Evolutionary conservation across 2,797 vertebrate species (phyloP).

Genomic region (Thripadectes ignobilis): DNA sequence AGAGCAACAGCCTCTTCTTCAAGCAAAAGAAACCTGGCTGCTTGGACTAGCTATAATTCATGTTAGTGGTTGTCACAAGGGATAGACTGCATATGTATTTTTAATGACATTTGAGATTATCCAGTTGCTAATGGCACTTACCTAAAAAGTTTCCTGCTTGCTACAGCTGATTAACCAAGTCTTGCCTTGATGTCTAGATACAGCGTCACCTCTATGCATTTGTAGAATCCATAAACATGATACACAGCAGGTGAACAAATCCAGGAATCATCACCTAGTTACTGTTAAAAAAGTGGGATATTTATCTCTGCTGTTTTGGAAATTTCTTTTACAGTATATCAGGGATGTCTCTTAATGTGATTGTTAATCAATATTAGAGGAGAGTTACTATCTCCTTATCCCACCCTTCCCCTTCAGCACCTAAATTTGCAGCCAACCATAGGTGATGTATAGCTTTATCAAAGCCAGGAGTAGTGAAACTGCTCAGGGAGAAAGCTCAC

Average conservation of each 20-base stretch:
- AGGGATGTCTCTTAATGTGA: background rate
- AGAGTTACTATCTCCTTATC: background rate
- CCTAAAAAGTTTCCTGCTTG: background rate
- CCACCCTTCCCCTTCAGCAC: background rate
- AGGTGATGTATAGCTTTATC: background rate
- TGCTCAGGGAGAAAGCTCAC: background rate
- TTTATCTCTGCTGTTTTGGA: background rate
- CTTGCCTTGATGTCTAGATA: background rate
- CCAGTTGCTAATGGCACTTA: background rate
- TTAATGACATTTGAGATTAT: background rate
- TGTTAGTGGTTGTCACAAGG: background rate
- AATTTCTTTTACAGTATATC: background rate
- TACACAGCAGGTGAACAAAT: background rate
- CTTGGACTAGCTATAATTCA: background rate
- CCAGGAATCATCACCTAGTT: background rate
- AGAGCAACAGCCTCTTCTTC: background rate
- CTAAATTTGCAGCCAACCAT: background rate
- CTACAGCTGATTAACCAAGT: background rate
- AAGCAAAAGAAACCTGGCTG: background rate
- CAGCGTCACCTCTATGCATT: rapidly evolving
- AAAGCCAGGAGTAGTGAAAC: background rate
- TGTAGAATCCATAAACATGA: background rate
- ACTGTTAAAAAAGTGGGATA: background rate
- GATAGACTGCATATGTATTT: background rate
- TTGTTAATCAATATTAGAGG: background rate